These are phyloP conservation scores for Dasysyrphus albostriatus DNA, from an alignment of 2,888 invertebrate genomes.

Conservation along the genomic window DNA sequence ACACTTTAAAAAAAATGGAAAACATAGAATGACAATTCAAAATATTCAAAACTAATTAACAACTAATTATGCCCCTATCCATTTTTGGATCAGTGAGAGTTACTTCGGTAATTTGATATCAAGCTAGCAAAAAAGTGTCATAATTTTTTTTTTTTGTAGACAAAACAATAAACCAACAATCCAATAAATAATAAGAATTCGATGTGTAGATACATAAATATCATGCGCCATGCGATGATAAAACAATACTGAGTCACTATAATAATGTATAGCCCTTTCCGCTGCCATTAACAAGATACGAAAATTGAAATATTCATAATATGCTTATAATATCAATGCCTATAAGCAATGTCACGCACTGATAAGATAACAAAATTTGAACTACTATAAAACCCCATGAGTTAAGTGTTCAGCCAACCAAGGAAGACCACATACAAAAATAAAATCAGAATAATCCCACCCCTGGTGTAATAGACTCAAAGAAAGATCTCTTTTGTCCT, in stretches of 20 bases:
- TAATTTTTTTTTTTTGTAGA: no score
- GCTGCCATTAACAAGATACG: neutral
- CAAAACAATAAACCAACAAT: no score
- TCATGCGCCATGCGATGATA: no score
- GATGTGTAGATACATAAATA: no score
- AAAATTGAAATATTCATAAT: neutral
- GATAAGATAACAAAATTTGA: conserved; percentile 14
- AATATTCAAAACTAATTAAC: no score
- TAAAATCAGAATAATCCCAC: conserved; percentile 19
- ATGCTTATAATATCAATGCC: neutral
- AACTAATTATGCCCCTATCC: no score
- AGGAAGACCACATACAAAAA: conserved; percentile 14
- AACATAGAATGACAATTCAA: no score
- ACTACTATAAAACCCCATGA: neutral
- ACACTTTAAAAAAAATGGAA: no score
- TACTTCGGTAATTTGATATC: no score
- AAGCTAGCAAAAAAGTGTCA: no score
- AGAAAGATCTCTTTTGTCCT: conserved; percentile 52
- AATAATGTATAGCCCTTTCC: neutral
- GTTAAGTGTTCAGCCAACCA: conserved; percentile 14
- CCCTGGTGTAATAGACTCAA: conserved; percentile 10
- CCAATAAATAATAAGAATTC: no score
- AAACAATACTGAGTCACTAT: neutral
- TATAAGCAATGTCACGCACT: neutral
- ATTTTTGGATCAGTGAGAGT: no score